phyloP scores from a whole-genome alignment of 2,797 vertebrate species.

The Aselliscus stoliczkanus region DNA sequence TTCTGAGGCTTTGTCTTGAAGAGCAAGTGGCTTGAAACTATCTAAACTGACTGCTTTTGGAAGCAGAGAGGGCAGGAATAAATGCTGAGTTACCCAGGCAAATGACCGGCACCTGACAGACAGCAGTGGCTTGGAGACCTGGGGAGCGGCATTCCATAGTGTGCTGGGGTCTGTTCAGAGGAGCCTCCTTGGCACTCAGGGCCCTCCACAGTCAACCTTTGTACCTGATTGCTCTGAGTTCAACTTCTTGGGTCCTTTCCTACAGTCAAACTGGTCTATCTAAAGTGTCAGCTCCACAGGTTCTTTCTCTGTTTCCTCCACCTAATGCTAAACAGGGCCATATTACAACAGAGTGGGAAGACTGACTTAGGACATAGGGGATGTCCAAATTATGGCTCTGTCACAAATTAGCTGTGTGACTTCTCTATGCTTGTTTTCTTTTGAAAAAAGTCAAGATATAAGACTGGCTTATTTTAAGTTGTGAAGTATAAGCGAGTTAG shows the following conservation, averaged over 20 bases:
- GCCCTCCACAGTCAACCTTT: background rate
- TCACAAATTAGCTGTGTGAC: background rate
- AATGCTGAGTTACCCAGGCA: background rate
- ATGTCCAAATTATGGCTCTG: background rate
- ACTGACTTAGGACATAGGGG: background rate
- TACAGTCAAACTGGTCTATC: background rate
- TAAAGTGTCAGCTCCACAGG: background rate
- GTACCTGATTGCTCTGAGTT: background rate
- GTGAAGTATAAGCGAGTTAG: background rate
- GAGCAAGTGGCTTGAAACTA: background rate
- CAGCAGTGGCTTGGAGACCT: background rate
- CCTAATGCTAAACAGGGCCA: background rate
- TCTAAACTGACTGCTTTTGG: background rate
- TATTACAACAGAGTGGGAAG: background rate
- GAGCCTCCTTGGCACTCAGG: background rate
- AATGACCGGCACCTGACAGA: background rate
- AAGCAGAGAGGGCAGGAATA: background rate
- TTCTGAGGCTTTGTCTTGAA: background rate
- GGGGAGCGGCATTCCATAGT: background rate
- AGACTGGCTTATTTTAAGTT: background rate
- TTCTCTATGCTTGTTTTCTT: background rate
- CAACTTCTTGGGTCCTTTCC: background rate
- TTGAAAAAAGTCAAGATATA: background rate
- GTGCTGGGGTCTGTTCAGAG: background rate
- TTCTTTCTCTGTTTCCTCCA: background rate